Base-by-base conservation (phyloP, 2,797 vertebrate genomes). In the Chloroceryle amazona region DNA sequence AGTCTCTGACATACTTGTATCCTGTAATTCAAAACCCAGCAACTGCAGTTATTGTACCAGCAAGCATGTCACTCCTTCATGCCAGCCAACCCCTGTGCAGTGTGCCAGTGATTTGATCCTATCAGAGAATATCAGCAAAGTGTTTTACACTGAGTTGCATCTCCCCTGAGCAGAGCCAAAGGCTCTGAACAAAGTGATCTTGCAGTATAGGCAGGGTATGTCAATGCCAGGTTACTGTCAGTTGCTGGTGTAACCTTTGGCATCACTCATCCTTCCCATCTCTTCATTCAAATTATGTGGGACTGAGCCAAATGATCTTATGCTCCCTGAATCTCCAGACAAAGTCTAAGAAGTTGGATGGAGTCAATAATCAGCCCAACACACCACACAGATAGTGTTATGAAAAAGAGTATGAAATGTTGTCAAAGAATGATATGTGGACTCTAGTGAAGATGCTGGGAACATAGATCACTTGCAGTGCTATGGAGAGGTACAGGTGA, bases 401-500 rank as follows among this genome's bases (percentile, higher is more conserved):
- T 78, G 31, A 73, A 37, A 49, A 81, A 52, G 31, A 72, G 19
- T 9, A 51, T 63, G 83, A 82, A 91, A 80, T 25, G 49, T 29
- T 60, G 63, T 44, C 5, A 9, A 68, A 58, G 63, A 76, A 49
- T 44, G 42, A 55, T 51, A 82, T 10, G 21, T 13, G 55, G 52
- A 44, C 39, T 76, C 33, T 9, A 42, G 44, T 26, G 46, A 52
- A 80, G 81, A 47, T 49, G 65, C 44, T 68, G 75, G 67, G 89
- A 62, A 78, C 63, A 81, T 42, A 42, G 68, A 87, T 82, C 54
- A 83, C 58, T 68, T 62, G 62, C 28, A 89, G 46, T 22, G 58
- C 58, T 84, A 19, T 23, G 47, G n/a, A 68, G 47, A 57, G 26
- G 46, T 62, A 61, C 46, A 76, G 42, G 46, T 28, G 29, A 41